Base-by-base conservation (phyloP, 1,140 invertebrate genomes). In the Diprion similis region DNA sequence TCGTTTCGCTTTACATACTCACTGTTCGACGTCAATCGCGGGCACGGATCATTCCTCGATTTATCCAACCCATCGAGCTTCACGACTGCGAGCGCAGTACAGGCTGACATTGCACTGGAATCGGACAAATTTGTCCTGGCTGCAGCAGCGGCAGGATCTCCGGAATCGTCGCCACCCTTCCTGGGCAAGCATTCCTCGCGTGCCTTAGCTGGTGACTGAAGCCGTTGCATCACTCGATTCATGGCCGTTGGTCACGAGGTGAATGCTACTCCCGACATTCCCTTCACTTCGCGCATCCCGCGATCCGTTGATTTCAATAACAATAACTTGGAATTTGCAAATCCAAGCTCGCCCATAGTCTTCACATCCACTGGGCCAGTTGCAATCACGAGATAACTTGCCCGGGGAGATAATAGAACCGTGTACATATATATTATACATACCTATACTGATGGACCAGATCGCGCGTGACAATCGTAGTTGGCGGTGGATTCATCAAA, bases 181-280 rank as follows among this genome's bases (percentile, higher is more conserved):
- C 46, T n/a, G 66, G 71, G 73, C 66, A 76, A 80, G 73, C 79
- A 80, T 80, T 80, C 79, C 76, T 73, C 76, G 78, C 79, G 79
- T 80, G 79, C 78, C 75, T 80, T 77, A 75, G 78, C 76, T 75
- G 76, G 80, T 76, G 73, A 78, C 75, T 80, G 76, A 76, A 78
- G 76, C 79, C 79, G 78, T 71, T 78, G 75, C 67, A 78, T 73
- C 79, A 75, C 51, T 59, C 51, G 51, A 59, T 59, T 59, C 51
- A 78, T 76, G 76, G 72, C 72, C 37, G 18, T 64, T 72, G 76
- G 77, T 77, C 73, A 70, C 73, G 47, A 66, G n/a, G 24, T 24
- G 18, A 69, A n/a, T 51, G 59, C 59, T 48, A 67, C 66, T 15
- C 13, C n/a, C 51, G 70, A 24, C 46, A 8, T 70, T 46, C 46